Base-by-base conservation (phyloP, 2,113 vertebrate genomes). In the Perca fluviatilis region DNA sequence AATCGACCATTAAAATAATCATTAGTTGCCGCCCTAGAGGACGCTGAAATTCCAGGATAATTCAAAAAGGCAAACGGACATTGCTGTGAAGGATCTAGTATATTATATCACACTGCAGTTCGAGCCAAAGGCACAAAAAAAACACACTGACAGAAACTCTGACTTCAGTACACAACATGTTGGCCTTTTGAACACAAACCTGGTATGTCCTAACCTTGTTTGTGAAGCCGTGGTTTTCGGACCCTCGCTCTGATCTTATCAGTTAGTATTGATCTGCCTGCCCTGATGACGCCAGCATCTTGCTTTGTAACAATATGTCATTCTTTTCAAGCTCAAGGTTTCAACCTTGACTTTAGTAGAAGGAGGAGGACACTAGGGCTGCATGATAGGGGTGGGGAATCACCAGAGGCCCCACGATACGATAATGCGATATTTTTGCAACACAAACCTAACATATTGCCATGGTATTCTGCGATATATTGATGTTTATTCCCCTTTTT, bases 161-260 rank as follows among this genome's bases (percentile, higher is more conserved):
- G 66, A 67, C 63, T 51, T 61, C 49, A 50, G 25, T 43, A 84
- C 83, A 88, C 75, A 74, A 4, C 33, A 27, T 62, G 7, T 14
- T 86, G 89, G 73, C 87, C 91, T 84, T 88, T 73, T 61, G 86
- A 81, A 51, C 79, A 11, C 46, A 27, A 51, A n/a, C 40, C 14
- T 46, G 47, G n/a, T 82, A 71, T 87, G 84, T 70, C 57, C 57
- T 58, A 61, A 88, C 71, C 68, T 73, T 85, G 87, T 84, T 88
- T 80, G 74, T 85, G 79, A 86, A 78, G 77, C 21, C 3, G 50
- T 18, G 57, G 40, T 27, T 47, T 21, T 30, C 23, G 3, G 71
- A 58, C 54, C 40, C 63, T 50, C 33, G 2, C 47, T 21, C 27
- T 5, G 56, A 25, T 86, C 87, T 93, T 92, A 92, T 93, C 93